phyloP scores from a whole-genome alignment of 2,797 vertebrate genomes.

The Oryzias dopingdopingensis region DNA sequence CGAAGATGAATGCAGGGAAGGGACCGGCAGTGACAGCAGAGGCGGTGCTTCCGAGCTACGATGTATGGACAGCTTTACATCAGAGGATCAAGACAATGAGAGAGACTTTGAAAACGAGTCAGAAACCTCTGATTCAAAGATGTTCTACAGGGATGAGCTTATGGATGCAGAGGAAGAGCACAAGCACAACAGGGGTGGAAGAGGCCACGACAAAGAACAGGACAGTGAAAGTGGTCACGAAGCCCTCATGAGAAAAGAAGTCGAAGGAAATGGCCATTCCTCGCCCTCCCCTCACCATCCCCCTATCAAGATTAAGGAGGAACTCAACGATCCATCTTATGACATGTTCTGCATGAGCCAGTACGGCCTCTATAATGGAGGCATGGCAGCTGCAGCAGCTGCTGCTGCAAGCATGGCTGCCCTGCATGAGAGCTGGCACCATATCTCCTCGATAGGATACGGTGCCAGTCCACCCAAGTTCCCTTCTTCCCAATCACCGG shows the following conservation, averaged over 20 bases:
- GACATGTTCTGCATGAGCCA: conserved; percentile 99
- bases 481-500: conserved; percentile 84
- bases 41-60: conserved; percentile 85
- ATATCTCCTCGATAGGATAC: conserved; percentile 90
- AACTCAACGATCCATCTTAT: conserved; percentile 94
- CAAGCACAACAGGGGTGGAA: conserved; percentile 59
- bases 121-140: conserved; percentile 93
- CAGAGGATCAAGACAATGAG: conserved; percentile 96
- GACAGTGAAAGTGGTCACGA: conserved; percentile 75
- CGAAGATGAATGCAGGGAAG: conserved; percentile 86
- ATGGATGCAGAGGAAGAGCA: conserved; percentile 87
- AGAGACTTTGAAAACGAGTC: conserved; percentile 99
- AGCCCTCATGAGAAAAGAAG: conserved; percentile 81
- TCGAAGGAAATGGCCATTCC: conserved; percentile 85
- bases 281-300: conserved; percentile 85
- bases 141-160: conserved; percentile 87
- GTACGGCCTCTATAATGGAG: conserved; percentile 94
- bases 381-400: conserved; percentile 82
- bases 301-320: conserved; percentile 95
- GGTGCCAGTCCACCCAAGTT: conserved; percentile 94
- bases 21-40: conserved; percentile 66
- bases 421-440: conserved; percentile 89
- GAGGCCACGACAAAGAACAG: conserved; percentile 68
- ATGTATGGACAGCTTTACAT: conserved; percentile 95
- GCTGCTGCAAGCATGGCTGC: conserved; percentile 96